Evolutionary conservation across 2,113 vertebrate species (phyloP).

Genomic region (Dromiciops gliroides): DNA sequence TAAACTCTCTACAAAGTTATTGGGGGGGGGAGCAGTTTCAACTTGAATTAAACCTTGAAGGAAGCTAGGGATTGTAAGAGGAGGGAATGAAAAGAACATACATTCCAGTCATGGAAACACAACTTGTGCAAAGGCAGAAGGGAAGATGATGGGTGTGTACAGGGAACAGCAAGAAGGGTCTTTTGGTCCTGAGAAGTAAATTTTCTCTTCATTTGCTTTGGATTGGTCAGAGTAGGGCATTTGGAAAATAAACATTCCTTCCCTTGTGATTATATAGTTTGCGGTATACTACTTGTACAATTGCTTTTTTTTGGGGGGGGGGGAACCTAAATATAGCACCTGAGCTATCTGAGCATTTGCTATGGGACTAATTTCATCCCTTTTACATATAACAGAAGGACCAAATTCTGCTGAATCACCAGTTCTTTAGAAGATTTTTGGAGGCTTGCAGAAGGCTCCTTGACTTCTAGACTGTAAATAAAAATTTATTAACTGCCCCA

Average conservation of each 20-base stretch:
- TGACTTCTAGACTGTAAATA: not conserved
- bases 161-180: not conserved
- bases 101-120: not conserved
- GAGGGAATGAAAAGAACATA: not conserved
- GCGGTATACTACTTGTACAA: not conserved
- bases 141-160: not conserved
- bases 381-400: not conserved
- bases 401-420: constrained; percentile 14
- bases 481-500: not conserved
- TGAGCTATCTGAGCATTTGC: not conserved
- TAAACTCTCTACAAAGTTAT: not conserved
- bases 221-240: not conserved
- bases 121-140: not conserved
- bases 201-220: not conserved
- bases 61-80: not conserved
- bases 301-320: not conserved
- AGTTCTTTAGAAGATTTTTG: constrained; percentile 40
- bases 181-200: not conserved
- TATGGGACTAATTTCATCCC: not conserved
- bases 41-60: not conserved
- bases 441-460: not conserved
- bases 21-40: not conserved
- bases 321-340: not conserved
- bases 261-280: not conserved
- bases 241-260: not conserved